A percentile compares a stretch with the other conserved stretches of the same genome.
These are phyloP conservation scores for Melipona bicolor DNA, from an alignment of 2,888 invertebrate species.

Conservation along the genomic window DNA sequence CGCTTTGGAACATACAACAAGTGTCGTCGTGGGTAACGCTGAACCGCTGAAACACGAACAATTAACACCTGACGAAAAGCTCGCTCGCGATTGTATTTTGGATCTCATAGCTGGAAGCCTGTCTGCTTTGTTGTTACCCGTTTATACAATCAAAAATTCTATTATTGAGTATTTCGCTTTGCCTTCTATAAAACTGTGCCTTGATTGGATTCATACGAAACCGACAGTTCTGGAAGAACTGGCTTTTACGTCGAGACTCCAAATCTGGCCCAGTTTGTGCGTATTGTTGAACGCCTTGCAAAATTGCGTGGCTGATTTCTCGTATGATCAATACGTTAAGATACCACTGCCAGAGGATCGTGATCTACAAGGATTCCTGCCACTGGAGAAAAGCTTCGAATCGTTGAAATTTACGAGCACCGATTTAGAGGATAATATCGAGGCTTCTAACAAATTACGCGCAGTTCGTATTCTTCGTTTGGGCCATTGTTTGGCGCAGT, in stretches of 20 bases:
- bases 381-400: slow-evolving; percentile 87
- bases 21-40: slow-evolving; percentile 78
- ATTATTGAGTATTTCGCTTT: slow-evolving; percentile 88
- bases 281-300: slow-evolving; percentile 90
- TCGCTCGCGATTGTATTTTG: slow-evolving; percentile 86
- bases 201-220: slow-evolving; percentile 89
- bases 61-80: slow-evolving; percentile 86
- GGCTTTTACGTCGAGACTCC: slow-evolving; percentile 87
- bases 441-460: slow-evolving; percentile 84
- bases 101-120: slow-evolving; percentile 88
- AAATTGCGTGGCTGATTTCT: slow-evolving; percentile 84
- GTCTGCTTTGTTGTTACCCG: slow-evolving; percentile 89
- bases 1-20: slow-evolving; percentile 87
- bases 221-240: slow-evolving; percentile 85
- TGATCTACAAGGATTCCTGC: slow-evolving; percentile 92
- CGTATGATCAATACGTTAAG: slow-evolving; percentile 85
- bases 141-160: slow-evolving; percentile 89
- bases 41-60: slow-evolving; percentile 84
- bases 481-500: slow-evolving; percentile 85
- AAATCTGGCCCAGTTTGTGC: slow-evolving; percentile 92
- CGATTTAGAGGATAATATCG: slow-evolving; percentile 82
- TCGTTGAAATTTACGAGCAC: slow-evolving; percentile 85
- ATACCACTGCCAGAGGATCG: slow-evolving; percentile 92
- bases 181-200: slow-evolving; percentile 90
- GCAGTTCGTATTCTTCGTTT: slow-evolving; percentile 85